Base-by-base conservation (phyloP, 1,140 invertebrate species). In the Spodoptera litura region DNA sequence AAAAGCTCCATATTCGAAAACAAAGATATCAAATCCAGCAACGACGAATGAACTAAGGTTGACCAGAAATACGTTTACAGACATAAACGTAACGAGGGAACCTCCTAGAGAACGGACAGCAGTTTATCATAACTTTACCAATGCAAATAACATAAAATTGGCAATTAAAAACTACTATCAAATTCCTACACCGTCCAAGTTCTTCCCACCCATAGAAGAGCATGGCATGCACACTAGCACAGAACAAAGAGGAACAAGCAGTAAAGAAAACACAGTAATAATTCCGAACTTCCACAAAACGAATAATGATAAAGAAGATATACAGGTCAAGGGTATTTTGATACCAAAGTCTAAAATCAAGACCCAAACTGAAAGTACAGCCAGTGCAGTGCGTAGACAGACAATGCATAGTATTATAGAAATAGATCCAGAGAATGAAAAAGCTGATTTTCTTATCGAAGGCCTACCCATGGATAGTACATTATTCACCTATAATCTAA, bases 391-490 rank as follows among this genome's bases (percentile, higher is more conserved):
- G 53, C 56, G 25, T 20, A 79, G 55, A 55, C 68, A 55, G 62
- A 73, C 52, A 66, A 73, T 76, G 66, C 64, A 78, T 52, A 61
- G 78, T 75, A 38, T 53, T 9, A 75, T 62, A 35, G 80, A 79
- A 20, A 59, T 70, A 15, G 79, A 83, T 25, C 27, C 68, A 55
- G 79, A 84, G 3, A 78, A 70, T 68, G 87, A 90, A 70, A 89
- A 87, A 73, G 78, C 77, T 25, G 89, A 90, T 71, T 89, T 89
- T 61, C 64, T 89, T 38, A 81, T 90, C 15, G 87, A 89, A 78
- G 83, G 85, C 73, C 20, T 82, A 27, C 61, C 58, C 9, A 53
- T 56, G 15, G 58, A 79, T 13, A 70, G 55, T 62, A 70, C 80
- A 25, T 52, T 75, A 27, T 83, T 87, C 52, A 83, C 77, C n/a